phyloP scores from a whole-genome alignment of 2,888 invertebrate genomes.

The Clistopyga incitator region DNA sequence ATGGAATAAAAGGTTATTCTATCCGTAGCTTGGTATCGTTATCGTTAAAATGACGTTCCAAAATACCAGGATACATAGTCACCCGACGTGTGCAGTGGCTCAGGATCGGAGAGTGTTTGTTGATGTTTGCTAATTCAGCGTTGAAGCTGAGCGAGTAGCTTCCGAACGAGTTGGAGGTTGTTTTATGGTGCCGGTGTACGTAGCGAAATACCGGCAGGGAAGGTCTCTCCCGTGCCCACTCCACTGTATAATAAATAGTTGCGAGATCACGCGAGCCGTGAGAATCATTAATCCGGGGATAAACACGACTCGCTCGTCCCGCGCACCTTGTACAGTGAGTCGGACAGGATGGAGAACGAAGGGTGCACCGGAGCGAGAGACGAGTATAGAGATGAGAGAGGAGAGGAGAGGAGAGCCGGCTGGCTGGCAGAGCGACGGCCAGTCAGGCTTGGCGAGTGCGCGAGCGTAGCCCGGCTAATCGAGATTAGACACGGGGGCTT shows the following conservation, averaged over 20 bases:
- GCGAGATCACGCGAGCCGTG: constrained; percentile 50
- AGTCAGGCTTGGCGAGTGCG: constrained; percentile 39
- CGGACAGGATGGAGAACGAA: constrained; percentile 61
- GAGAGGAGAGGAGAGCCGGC: constrained; percentile 28
- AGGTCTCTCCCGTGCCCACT: neutral
- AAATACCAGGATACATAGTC: neutral
- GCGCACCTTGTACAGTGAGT: constrained; percentile 52
- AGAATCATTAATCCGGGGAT: constrained; percentile 69
- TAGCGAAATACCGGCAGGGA: neutral
- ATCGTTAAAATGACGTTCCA: neutral
- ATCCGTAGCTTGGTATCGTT: neutral
- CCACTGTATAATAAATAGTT: constrained; percentile 36
- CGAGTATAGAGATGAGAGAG: constrained; percentile 55
- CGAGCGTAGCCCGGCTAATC: constrained; percentile 66
- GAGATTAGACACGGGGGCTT: constrained; percentile 78
- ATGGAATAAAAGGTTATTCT: neutral
- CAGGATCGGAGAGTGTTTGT: neutral
- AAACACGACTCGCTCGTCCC: constrained; percentile 64
- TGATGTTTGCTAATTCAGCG: constrained; percentile 15
- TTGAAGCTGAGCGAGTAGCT: neutral
- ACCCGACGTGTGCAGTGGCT: neutral
- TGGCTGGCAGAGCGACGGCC: constrained; percentile 43
- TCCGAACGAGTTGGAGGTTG: constrained; percentile 5
- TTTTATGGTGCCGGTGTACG: neutral
- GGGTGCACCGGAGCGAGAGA: constrained; percentile 37